These are phyloP conservation scores for Lithodes maja DNA, from an alignment of 2,888 invertebrate species.

Conservation along the genomic window DNA sequence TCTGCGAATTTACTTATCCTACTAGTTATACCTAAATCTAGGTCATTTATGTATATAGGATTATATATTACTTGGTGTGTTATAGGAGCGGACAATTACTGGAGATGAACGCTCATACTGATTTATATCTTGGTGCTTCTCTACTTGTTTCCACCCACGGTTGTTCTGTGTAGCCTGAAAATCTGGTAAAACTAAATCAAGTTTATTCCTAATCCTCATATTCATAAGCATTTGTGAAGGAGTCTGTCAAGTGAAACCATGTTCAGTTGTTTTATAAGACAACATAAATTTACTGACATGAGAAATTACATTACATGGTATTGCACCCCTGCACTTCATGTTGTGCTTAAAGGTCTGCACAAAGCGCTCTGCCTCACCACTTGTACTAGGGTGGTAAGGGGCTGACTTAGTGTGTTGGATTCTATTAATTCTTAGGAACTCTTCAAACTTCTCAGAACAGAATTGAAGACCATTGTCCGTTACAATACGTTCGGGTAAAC, in stretches of 20 bases:
- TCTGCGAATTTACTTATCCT: too few species aligned
- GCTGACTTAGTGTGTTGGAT: constrained; percentile 67
- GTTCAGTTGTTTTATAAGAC: constrained; percentile 19
- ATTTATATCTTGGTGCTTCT: not conserved
- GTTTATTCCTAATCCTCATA: constrained; percentile 1
- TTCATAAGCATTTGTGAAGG: constrained; percentile 26
- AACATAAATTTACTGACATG: constrained; percentile 3
- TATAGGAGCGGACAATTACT: not conserved
- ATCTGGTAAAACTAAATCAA: constrained; percentile 17
- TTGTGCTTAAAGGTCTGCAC: constrained; percentile 70
- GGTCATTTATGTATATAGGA: too few species aligned
- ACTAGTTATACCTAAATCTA: too few species aligned
- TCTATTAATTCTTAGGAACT: constrained; percentile 65
- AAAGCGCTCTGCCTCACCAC: constrained; percentile 71
- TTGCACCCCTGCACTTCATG: constrained; percentile 48
- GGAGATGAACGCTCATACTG: not conserved
- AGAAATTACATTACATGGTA: not conserved
- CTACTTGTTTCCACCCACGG: constrained; percentile 10
- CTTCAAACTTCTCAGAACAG: constrained; percentile 71
- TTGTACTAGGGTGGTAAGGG: constrained; percentile 70
- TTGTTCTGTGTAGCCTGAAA: not conserved
- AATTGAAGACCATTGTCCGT: constrained; percentile 72
- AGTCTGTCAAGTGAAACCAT: not conserved
- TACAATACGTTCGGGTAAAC: constrained; percentile 71
- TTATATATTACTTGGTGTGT: not conserved